phyloP scores from a whole-genome alignment of 2,888 invertebrate species.

The Smittia sp. region DNA sequence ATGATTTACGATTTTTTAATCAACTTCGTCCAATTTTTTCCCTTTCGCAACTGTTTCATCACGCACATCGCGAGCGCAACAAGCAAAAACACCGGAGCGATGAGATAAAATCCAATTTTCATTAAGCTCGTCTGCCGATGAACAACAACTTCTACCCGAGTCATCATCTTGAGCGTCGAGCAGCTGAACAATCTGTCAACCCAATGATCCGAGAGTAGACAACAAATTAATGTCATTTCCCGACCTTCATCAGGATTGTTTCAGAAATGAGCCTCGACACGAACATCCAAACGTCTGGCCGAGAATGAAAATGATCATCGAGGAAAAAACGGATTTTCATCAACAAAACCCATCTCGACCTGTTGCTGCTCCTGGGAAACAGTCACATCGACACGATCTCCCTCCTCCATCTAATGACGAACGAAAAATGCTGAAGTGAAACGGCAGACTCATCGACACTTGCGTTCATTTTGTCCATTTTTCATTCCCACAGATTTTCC shows the following conservation, averaged over 20 bases:
- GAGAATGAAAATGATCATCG: not conserved
- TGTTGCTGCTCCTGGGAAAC: not conserved
- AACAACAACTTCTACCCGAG: too few species aligned
- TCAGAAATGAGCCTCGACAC: not conserved
- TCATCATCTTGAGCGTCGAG: not conserved
- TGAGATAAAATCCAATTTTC: constrained; percentile 25
- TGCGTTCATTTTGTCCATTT: too few species aligned
- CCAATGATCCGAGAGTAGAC: constrained; percentile 28
- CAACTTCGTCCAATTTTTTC: not conserved
- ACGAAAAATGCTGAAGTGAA: too few species aligned
- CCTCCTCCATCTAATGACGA: too few species aligned
- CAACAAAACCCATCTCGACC: not conserved
- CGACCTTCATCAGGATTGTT: constrained; percentile 3
- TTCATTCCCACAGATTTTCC: too few species aligned
- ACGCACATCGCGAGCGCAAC: not conserved
- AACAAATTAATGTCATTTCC: constrained; percentile 33
- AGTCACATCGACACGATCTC: too few species aligned
- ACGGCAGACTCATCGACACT: too few species aligned
- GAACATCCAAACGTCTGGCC: not conserved
- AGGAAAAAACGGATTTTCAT: constrained; percentile 2
- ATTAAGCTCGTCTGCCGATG: constrained; percentile 17
- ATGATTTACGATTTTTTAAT: constrained; percentile 26
- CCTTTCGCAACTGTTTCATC: not conserved
- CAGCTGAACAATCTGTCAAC: constrained; percentile 21
- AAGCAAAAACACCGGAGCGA: not conserved